A percentile compares a stretch with the other conserved stretches of the same genome.
Evolutionary conservation across 2,797 vertebrate genomes (phyloP).

Genomic region (Tauraco hartlaubi): DNA sequence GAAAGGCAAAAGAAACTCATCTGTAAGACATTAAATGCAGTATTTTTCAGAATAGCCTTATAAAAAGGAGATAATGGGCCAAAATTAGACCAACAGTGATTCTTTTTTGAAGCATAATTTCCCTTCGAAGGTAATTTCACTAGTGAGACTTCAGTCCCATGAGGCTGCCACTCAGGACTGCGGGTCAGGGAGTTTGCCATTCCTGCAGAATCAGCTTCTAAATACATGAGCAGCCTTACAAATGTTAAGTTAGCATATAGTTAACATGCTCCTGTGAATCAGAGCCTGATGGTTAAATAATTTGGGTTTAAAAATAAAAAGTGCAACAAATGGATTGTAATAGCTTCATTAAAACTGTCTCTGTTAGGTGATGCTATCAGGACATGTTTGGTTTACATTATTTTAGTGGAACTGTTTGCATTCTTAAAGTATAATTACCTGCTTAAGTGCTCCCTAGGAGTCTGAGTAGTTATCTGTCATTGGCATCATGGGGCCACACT

Average conservation of each 20-base stretch:
- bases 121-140: not conserved
- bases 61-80: not conserved
- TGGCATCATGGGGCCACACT: not conserved
- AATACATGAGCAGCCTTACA: not conserved
- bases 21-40: not conserved
- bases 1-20: not conserved
- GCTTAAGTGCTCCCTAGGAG: not conserved
- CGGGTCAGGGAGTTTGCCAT: not conserved
- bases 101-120: not conserved
- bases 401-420: not conserved
- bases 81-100: not conserved
- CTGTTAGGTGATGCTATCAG: not conserved
- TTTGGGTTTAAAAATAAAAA: not conserved
- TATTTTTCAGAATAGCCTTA: not conserved
- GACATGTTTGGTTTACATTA: not conserved
- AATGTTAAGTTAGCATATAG: not conserved
- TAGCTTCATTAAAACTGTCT: not conserved
- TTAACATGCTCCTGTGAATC: not conserved
- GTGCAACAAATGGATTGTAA: not conserved
- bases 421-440: not conserved
- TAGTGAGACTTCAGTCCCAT: not conserved
- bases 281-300: not conserved
- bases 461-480: not conserved
- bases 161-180: not conserved
- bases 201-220: not conserved